Conservation (phyloP, 2,797 vertebrate species). For the Fundulus diaphanus region DNA sequence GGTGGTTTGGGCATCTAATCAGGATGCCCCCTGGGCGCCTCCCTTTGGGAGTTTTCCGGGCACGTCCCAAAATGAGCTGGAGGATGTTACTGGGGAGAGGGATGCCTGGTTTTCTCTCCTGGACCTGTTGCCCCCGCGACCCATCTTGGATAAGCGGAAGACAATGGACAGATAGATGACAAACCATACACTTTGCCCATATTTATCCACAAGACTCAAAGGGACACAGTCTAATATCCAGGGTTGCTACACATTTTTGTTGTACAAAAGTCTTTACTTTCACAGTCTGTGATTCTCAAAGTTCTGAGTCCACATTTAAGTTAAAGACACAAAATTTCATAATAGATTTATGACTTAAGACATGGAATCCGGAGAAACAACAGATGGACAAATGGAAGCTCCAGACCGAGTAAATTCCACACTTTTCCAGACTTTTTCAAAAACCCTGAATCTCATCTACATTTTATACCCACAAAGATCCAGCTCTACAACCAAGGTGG, state of each 20-base stretch:
- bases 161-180: no score
- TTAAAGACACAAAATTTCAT: neutral
- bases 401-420: neutral
- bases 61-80: no score
- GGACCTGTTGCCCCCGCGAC: no score
- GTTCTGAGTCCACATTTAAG: neutral
- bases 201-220: neutral
- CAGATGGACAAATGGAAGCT: neutral
- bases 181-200: neutral
- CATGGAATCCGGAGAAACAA: neutral
- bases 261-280: neutral
- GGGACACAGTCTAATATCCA: neutral
- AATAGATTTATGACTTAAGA: neutral
- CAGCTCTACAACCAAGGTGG: conserved; percentile 20
- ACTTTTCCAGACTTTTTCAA: neutral
- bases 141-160: no score
- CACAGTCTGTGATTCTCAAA: neutral
- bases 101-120: no score
- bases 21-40: no score
- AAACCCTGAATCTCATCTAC: conserved; percentile 36
- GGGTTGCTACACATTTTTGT: neutral
- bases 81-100: no score
- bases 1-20: no score
- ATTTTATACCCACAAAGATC: conserved; percentile 40
- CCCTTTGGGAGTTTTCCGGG: no score